phyloP scores from a whole-genome alignment of 2,113 vertebrate genomes.

The Sterrhoptilus dennistouni region DNA sequence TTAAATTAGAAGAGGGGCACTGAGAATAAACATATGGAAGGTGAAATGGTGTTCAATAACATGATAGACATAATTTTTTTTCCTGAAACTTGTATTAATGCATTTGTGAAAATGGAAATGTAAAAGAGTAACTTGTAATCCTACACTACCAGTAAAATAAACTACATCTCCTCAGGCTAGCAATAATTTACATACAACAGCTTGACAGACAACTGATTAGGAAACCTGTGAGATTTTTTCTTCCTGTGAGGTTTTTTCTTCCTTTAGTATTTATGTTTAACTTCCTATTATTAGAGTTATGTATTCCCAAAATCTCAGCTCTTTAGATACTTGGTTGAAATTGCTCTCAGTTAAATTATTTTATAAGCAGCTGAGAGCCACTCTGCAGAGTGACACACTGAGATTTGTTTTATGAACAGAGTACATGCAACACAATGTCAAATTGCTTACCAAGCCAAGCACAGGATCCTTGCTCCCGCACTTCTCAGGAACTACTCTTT shows the following conservation, averaged over 20 bases:
- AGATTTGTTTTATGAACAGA: not conserved
- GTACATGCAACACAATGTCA: not conserved
- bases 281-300: not conserved
- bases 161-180: not conserved
- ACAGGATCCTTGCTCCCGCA: not conserved
- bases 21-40: not conserved
- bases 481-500: not conserved
- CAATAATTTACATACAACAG: not conserved
- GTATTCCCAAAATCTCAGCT: not conserved
- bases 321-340: not conserved
- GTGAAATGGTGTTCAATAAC: not conserved
- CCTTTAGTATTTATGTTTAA: not conserved
- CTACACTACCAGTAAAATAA: not conserved
- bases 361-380: not conserved
- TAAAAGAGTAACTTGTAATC: not conserved
- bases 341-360: not conserved
- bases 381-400: not conserved
- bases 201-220: not conserved
- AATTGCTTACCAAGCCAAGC: not conserved
- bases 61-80: accelerated
- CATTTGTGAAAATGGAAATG: not conserved
- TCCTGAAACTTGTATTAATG: not conserved
- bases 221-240: not conserved
- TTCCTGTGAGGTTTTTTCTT: not conserved
- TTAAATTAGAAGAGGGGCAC: not conserved